phyloP scores from a whole-genome alignment of 2,888 invertebrate genomes.

The Dasypogon diadema region DNA sequence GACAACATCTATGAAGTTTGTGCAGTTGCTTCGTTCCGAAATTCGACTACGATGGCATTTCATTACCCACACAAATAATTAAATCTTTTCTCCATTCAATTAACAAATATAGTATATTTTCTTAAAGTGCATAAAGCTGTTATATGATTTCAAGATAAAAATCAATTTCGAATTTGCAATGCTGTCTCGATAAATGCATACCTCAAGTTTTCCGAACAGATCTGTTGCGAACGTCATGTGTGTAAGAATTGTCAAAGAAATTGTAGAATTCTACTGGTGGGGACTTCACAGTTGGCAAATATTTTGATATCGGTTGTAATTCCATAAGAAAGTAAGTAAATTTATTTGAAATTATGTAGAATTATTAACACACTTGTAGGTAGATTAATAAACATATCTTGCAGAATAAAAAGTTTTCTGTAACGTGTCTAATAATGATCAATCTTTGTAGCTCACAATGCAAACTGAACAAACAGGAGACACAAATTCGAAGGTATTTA shows the following conservation, averaged over 20 bases:
- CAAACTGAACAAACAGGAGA: constrained; percentile 22
- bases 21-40: neutral
- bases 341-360: neutral
- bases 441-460: constrained; percentile 38
- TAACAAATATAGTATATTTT: no score
- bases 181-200: no score
- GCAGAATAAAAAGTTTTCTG: neutral
- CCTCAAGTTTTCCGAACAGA: neutral
- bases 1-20: constrained; percentile 22
- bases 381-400: neutral
- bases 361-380: neutral
- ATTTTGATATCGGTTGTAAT: neutral
- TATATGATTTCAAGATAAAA: no score
- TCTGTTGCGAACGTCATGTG: neutral
- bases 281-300: neutral
- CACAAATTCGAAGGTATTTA: constrained; percentile 28
- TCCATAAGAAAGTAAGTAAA: constrained; percentile 13
- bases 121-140: no score
- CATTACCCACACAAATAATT: no score
- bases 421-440: constrained; percentile 12
- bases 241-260: no score
- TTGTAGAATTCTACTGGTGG: constrained; percentile 3
- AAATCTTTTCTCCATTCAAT: no score
- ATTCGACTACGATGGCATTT: neutral
- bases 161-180: no score